Base-by-base conservation (phyloP, 2,888 invertebrate species). In the Leucania comma region DNA sequence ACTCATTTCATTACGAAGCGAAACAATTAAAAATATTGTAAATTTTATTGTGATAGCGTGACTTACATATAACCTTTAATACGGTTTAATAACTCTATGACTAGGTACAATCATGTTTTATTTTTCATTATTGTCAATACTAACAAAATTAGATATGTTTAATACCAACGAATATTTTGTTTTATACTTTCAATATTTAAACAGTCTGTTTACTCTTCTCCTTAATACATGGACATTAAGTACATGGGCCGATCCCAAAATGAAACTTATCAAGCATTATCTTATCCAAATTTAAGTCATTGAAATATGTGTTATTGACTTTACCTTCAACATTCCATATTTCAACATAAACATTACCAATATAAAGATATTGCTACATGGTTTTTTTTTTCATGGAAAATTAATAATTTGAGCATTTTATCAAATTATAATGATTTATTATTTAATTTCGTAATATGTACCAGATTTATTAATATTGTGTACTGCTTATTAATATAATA, bases 231-330 rank as follows among this genome's bases (percentile, higher is more conserved):
- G 17, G 5, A 26, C 5, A 4, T n/a, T 54, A 26, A 48, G 29
- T 72, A 14, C 22, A 57, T 35, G 20, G 6, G 29, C 35, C 38
- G 17, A 59, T 24, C 61, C 64, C 24, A 53, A 14, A 50, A 51
- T 0, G 2, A 20, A 12, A 14, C 42, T 60, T 54, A 51, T 61
- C 32, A 17, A 35, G 26, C 48, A 72, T 20, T 50, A 63, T 71
- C 63, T 72, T 61, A 72, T 50, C 35, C 3, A 17, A 58, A 38
- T 38, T 38, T 38, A 38, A 72, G 17, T 65, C 24, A 54, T 64
- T 54, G 20, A 12, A 60, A 60, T 8, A 32, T 54, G 12, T 0
- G 17, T 48, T 35, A 12, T 14, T 38, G 10, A 57, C 3, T 26
- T 48, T 4, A 26, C 24, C 46, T 48, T 56, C 46, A 54, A 24